Evolutionary conservation across 1,140 invertebrate genomes (phyloP).

Genomic region (Drusus annulatus): DNA sequence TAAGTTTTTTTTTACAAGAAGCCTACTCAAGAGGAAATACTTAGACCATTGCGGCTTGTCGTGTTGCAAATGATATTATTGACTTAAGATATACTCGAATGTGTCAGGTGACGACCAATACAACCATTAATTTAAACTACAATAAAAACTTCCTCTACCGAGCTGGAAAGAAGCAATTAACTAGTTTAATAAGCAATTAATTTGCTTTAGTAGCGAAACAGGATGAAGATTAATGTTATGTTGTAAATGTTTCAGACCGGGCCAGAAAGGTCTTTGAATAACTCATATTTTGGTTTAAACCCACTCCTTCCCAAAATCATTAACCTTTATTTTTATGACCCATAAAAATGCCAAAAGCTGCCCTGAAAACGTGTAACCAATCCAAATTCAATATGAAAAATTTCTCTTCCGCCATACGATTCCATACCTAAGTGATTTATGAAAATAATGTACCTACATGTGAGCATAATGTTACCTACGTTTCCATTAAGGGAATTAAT

Average conservation of each 20-base stretch:
- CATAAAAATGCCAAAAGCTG: constrained; percentile 13
- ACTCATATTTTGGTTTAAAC: constrained; percentile 2
- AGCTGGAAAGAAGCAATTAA: too few species aligned
- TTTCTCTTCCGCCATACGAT: not conserved
- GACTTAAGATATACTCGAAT: too few species aligned
- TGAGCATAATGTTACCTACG: too few species aligned
- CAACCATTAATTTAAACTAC: too few species aligned
- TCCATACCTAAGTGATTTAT: constrained; percentile 11
- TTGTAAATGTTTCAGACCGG: not conserved
- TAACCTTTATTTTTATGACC: constrained; percentile 18
- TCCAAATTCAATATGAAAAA: constrained; percentile 16
- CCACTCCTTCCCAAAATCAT: constrained; percentile 10
- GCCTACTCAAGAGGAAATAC: too few species aligned
- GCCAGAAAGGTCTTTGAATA: not conserved
- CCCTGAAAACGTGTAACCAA: constrained; percentile 5
- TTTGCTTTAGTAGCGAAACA: not conserved
- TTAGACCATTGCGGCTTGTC: too few species aligned
- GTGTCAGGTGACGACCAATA: too few species aligned
- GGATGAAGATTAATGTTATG: constrained; percentile 4
- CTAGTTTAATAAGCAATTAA: too few species aligned
- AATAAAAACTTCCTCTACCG: too few species aligned
- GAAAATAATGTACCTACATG: not conserved
- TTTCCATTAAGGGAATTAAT: not conserved
- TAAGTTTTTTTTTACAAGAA: too few species aligned
- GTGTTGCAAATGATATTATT: too few species aligned